phyloP scores from a whole-genome alignment of 2,113 vertebrate genomes.

The Anoura caudifer region DNA sequence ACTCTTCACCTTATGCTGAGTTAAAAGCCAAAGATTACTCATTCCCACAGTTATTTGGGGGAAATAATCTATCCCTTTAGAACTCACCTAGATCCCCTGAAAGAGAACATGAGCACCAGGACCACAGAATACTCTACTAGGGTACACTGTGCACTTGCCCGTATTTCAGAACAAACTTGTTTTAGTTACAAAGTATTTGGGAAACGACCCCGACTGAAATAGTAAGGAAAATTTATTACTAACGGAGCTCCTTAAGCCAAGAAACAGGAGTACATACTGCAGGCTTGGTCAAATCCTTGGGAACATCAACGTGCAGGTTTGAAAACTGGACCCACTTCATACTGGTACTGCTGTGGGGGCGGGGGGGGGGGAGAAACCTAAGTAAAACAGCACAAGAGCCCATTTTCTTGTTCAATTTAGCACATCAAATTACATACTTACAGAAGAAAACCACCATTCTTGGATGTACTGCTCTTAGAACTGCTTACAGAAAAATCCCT shows the following conservation, averaged over 20 bases:
- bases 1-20: not conserved
- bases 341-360: slow-evolving; percentile 52
- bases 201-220: not conserved
- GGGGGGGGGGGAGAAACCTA: not conserved
- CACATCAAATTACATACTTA: slow-evolving; percentile 70
- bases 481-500: slow-evolving; percentile 61
- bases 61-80: not conserved
- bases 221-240: not conserved
- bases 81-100: not conserved
- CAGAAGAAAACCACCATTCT: slow-evolving; percentile 63
- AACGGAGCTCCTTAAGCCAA: not conserved
- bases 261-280: slow-evolving; percentile 69
- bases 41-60: not conserved
- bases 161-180: not conserved
- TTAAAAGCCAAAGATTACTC: not conserved
- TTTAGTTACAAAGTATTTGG: not conserved
- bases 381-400: not conserved
- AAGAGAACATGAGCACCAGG: not conserved
- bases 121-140: not conserved
- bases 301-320: slow-evolving; percentile 55
- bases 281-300: slow-evolving; percentile 70
- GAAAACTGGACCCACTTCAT: slow-evolving; percentile 70
- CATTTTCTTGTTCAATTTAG: not conserved
- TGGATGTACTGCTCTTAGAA: slow-evolving; percentile 50
- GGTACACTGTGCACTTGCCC: rapidly evolving